phyloP scores from a whole-genome alignment of 2,888 invertebrate species.

The Rhagophthalmus giganteus region DNA sequence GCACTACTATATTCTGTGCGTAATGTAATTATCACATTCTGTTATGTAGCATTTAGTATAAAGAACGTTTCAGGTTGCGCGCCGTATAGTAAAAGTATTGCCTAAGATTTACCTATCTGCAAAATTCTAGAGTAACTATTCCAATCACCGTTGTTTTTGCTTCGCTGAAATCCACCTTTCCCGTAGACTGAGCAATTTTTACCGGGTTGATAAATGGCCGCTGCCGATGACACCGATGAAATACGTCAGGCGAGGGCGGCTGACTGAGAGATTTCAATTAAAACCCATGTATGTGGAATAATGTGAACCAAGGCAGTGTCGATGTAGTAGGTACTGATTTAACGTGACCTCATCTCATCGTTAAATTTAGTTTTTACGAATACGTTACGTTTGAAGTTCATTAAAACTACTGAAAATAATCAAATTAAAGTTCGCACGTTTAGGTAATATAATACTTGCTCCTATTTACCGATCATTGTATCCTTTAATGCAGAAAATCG shows the following conservation, averaged over 20 bases:
- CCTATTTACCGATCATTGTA: constrained; percentile 11
- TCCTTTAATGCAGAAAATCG: constrained; percentile 27
- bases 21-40: constrained; percentile 21
- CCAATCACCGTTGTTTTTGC: constrained; percentile 51
- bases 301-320: constrained; percentile 45
- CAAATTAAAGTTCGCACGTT: no score
- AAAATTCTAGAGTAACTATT: no score
- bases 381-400: no score
- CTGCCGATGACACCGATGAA: constrained; percentile 57
- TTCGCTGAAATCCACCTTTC: constrained; percentile 55
- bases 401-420: no score
- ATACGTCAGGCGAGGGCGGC: constrained; percentile 50
- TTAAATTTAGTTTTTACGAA: no score
- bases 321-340: no score
- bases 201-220: constrained; percentile 55
- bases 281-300: constrained; percentile 59
- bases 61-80: no score
- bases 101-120: no score
- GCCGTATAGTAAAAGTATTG: no score
- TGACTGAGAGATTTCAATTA: constrained; percentile 56
- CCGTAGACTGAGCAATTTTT: constrained; percentile 56
- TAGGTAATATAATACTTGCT: no score
- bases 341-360: no score
- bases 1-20: constrained; percentile 11
- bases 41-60: constrained; percentile 8